Conservation (phyloP, 2,113 vertebrate species). For the Dromiciops gliroides region DNA sequence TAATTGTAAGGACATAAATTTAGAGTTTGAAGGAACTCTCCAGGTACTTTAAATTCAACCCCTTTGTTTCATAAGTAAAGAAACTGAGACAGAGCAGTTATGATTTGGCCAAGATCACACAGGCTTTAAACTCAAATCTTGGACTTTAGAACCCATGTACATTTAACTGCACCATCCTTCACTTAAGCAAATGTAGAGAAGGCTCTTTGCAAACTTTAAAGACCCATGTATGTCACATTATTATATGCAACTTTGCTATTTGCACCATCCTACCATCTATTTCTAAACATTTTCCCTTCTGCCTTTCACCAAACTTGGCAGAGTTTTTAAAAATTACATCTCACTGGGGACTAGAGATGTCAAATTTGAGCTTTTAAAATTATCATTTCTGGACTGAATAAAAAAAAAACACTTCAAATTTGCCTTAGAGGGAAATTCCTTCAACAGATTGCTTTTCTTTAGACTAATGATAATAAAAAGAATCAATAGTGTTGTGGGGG, state of each 20-base stretch:
- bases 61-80: not conserved
- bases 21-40: not conserved
- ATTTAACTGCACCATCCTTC: not conserved
- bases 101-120: not conserved
- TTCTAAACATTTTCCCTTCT: slow-evolving; percentile 44
- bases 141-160: not conserved
- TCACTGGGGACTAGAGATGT: not conserved
- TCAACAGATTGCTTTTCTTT: slow-evolving; percentile 28
- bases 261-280: not conserved
- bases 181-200: not conserved
- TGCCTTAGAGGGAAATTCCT: not conserved
- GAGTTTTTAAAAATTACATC: slow-evolving; percentile 28
- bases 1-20: not conserved
- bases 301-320: slow-evolving; percentile 16
- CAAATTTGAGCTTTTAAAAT: slow-evolving; percentile 28
- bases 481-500: not conserved
- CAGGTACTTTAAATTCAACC: not conserved
- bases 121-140: not conserved
- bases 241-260: slow-evolving; percentile 4
- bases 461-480: slow-evolving; percentile 16
- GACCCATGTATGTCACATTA: not conserved
- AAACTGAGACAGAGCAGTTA: not conserved
- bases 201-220: not conserved
- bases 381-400: slow-evolving; percentile 15
- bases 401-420: slow-evolving; percentile 7